Evolutionary conservation across 2,797 vertebrate genomes (phyloP).

Genomic region (Adelosebastes latens): DNA sequence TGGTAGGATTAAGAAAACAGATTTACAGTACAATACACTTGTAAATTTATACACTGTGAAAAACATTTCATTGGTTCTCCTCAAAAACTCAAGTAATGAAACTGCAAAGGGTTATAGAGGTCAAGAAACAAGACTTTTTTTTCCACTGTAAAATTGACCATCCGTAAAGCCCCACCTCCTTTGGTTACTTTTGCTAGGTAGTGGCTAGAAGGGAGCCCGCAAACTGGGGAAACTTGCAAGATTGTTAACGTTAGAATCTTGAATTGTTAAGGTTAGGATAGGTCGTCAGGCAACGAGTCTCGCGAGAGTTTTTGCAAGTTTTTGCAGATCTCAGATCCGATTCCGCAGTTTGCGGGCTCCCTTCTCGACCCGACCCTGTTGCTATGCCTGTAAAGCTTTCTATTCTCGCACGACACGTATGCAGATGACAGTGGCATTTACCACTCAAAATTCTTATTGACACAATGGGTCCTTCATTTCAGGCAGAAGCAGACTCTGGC

Average conservation of each 20-base stretch:
- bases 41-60: slow-evolving; percentile 65
- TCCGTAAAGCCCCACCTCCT: neutral
- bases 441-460: neutral
- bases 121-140: slow-evolving; percentile 4
- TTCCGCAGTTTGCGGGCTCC: too few species aligned
- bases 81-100: slow-evolving; percentile 61
- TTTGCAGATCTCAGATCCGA: too few species aligned
- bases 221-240: too few species aligned
- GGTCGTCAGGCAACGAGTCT: too few species aligned
- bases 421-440: neutral
- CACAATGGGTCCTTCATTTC: neutral
- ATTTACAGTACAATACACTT: slow-evolving; percentile 78
- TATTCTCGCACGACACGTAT: neutral
- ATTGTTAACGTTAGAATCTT: too few species aligned
- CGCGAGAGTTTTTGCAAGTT: too few species aligned
- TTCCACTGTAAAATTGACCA: neutral
- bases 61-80: slow-evolving; percentile 60
- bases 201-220: too few species aligned
- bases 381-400: neutral
- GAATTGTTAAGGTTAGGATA: too few species aligned
- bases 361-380: neutral
- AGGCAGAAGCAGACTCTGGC: neutral
- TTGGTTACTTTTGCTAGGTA: neutral
- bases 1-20: slow-evolving; percentile 64
- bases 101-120: slow-evolving; percentile 15